These are phyloP conservation scores for Chymomyza fuscimana DNA, from an alignment of 2,888 invertebrate genomes.

Conservation along the genomic window DNA sequence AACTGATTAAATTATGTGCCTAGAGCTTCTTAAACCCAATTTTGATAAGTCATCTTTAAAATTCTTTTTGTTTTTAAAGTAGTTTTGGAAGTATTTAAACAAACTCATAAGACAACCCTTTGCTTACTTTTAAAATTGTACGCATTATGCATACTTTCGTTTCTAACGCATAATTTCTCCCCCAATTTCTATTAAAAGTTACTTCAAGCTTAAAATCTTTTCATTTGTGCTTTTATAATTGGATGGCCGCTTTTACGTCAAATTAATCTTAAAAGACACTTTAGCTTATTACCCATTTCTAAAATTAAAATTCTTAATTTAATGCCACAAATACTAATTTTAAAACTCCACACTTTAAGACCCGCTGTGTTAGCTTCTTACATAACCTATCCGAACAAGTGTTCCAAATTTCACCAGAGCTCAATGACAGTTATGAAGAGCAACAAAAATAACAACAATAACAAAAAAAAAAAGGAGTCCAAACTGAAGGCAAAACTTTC, in stretches of 20 bases:
- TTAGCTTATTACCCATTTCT: not conserved
- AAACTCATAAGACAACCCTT: too few relatives aligned
- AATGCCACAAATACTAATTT: not conserved
- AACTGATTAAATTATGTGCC: too few relatives aligned
- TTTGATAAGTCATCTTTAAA: too few relatives aligned
- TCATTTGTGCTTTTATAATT: not conserved
- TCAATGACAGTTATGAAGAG: not conserved
- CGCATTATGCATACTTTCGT: not conserved
- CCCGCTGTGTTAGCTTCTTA: not conserved
- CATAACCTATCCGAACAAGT: not conserved
- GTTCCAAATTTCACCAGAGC: not conserved
- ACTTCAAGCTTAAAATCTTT: not conserved
- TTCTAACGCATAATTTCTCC: not conserved
- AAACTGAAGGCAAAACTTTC: constrained; percentile 35
- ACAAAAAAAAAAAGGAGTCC: not conserved
- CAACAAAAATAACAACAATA: too few relatives aligned
- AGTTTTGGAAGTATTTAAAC: too few relatives aligned
- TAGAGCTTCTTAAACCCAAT: too few relatives aligned
- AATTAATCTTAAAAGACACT: not conserved
- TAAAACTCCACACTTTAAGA: not conserved
- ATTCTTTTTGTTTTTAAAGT: too few relatives aligned
- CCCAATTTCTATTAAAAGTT: not conserved
- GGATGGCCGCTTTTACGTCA: not conserved
- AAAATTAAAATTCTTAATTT: not conserved
- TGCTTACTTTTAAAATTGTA: too few relatives aligned